These are phyloP conservation scores for Turritopsis dohrnii DNA, from an alignment of 30 jellyfish, hydroid and myxozoan genomes.

Conservation along the genomic window DNA sequence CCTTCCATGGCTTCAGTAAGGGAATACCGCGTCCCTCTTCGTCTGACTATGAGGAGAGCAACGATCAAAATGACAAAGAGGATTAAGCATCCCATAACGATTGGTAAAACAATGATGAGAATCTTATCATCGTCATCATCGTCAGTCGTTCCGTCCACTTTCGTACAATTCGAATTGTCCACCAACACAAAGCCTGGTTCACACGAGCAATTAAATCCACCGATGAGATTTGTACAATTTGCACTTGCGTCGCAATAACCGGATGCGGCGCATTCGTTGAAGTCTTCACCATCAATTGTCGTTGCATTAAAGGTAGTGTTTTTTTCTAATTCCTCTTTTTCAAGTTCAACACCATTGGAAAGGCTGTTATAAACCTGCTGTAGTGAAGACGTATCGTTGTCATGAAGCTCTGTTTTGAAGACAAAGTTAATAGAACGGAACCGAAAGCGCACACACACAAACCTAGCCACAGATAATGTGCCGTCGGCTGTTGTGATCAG, in stretches of 20 bases:
- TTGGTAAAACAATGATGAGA: not conserved
- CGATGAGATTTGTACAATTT: not conserved
- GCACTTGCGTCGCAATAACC: constrained; percentile 1
- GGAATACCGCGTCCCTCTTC: not conserved
- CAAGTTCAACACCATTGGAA: not conserved
- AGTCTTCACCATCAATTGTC: not conserved
- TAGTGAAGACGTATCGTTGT: not conserved
- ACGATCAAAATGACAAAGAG: not conserved
- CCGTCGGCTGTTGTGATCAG: not conserved
- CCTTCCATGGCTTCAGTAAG: not conserved
- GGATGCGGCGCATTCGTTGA: not conserved
- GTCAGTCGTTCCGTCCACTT: not conserved
- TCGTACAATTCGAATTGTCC: not conserved
- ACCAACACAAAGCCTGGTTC: not conserved
- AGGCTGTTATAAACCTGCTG: not conserved
- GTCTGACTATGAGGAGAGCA: not conserved
- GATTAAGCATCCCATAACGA: not conserved
- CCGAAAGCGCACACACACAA: not conserved
- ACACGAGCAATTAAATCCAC: not conserved
- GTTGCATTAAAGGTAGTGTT: not conserved
- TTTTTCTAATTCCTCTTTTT: not conserved
- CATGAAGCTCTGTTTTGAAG: not conserved
- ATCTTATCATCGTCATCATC: not conserved
- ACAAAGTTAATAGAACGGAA: not conserved
- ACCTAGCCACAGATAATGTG: not conserved